phyloP scores from a whole-genome alignment of 2,888 invertebrate genomes.

The Epicampocera succincta region DNA sequence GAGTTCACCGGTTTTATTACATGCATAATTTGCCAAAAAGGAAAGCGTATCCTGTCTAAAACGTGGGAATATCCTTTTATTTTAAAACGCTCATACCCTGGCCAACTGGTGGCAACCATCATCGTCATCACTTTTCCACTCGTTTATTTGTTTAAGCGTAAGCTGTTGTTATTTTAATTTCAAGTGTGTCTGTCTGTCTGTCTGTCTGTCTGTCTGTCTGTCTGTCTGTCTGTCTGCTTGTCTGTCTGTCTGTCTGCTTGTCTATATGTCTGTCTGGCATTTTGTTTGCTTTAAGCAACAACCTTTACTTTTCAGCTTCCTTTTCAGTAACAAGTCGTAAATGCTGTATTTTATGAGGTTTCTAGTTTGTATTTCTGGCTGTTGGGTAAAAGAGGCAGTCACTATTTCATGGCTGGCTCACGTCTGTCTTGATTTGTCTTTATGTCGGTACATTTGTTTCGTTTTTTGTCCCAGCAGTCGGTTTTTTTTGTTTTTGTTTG shows the following conservation, averaged over 20 bases:
- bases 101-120: constrained; percentile 31
- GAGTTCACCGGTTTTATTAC: constrained; percentile 78
- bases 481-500: too few species aligned
- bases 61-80: constrained; percentile 73
- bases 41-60: constrained; percentile 40
- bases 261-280: neutral
- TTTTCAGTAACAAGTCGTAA: constrained; percentile 68
- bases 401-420: constrained; percentile 41
- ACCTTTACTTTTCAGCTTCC: constrained; percentile 34
- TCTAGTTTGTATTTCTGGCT: constrained; percentile 53
- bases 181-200: constrained; percentile 50
- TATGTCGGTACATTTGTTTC: constrained; percentile 16
- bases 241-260: constrained; percentile 33
- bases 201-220: constrained; percentile 11
- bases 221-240: constrained; percentile 31
- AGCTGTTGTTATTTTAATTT: constrained; percentile 63
- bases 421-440: constrained; percentile 57
- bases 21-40: constrained; percentile 78
- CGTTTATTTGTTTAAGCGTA: constrained; percentile 38
- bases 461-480: constrained; percentile 6
- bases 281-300: constrained; percentile 47
- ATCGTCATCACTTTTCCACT: constrained; percentile 45
- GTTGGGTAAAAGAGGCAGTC: constrained; percentile 48
- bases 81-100: constrained; percentile 17
- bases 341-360: constrained; percentile 65